These are phyloP conservation scores for Chitala chitala DNA, from an alignment of 2,113 vertebrate genomes.

Conservation along the genomic window DNA sequence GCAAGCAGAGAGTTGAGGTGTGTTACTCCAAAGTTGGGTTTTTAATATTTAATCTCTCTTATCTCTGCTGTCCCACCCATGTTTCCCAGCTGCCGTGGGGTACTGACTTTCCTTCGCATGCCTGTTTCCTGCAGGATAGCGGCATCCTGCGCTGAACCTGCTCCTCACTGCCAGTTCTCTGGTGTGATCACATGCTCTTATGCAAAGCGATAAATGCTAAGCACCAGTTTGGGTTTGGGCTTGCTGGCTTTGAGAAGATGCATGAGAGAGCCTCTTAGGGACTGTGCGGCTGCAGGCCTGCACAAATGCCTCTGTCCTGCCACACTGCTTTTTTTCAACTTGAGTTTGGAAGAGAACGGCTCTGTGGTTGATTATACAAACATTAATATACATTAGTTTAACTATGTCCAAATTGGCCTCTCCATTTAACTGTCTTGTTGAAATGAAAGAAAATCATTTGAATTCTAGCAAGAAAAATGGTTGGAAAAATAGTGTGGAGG, in stretches of 20 bases:
- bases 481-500: conserved; percentile 30
- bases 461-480: conserved; percentile 28
- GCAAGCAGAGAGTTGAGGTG: no score
- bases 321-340: neutral
- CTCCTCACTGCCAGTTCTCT: neutral
- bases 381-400: conserved; percentile 11
- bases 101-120: neutral
- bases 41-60: no score
- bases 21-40: no score
- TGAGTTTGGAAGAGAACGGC: neutral
- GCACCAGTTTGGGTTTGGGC: neutral
- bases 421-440: conserved; percentile 21
- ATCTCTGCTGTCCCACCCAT: no score
- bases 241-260: neutral
- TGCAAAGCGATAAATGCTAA: neutral
- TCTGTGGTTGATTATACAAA: conserved; percentile 6
- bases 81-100: neutral
- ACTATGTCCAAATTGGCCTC: conserved; percentile 9
- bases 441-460: conserved; percentile 29
- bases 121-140: neutral
- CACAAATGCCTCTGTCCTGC: neutral
- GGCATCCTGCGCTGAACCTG: neutral
- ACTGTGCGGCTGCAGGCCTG: neutral
- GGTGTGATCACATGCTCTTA: neutral
- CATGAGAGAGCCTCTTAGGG: neutral